Evolutionary conservation across 2,113 vertebrate genomes (phyloP).

Genomic region (Oriolus oriolus): DNA sequence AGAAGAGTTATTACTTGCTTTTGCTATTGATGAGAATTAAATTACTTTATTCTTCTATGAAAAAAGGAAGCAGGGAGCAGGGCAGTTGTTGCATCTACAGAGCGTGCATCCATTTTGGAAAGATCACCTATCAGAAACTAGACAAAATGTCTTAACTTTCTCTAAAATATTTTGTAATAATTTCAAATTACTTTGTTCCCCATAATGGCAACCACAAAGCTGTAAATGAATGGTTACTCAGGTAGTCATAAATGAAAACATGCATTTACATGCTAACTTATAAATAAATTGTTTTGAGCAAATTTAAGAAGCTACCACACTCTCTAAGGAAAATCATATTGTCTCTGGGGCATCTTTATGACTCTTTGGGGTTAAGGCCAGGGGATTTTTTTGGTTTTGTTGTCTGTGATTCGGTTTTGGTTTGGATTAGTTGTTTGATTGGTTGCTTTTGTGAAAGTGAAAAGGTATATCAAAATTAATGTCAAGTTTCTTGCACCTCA

Average conservation of each 20-base stretch:
- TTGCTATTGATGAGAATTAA: background rate
- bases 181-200: background rate
- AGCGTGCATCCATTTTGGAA: background rate
- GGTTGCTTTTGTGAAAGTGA: background rate
- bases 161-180: background rate
- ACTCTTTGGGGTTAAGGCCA: background rate
- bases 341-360: accelerated
- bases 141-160: background rate
- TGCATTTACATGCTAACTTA: background rate
- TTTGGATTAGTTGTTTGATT: background rate
- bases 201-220: background rate
- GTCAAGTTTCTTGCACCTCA: background rate
- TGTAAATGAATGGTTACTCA: background rate
- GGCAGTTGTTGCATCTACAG: background rate
- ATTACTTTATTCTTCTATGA: background rate
- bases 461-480: background rate
- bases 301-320: background rate
- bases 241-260: background rate
- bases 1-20: background rate
- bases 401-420: background rate
- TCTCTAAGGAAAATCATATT: accelerated
- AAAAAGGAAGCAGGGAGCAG: background rate
- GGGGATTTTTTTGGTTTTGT: accelerated
- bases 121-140: background rate
- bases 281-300: background rate